Evolutionary conservation across 2,797 vertebrate species (phyloP), one percentile per base, ranked within the genome.

Genomic region (Basileuterus tristriatus): DNA sequence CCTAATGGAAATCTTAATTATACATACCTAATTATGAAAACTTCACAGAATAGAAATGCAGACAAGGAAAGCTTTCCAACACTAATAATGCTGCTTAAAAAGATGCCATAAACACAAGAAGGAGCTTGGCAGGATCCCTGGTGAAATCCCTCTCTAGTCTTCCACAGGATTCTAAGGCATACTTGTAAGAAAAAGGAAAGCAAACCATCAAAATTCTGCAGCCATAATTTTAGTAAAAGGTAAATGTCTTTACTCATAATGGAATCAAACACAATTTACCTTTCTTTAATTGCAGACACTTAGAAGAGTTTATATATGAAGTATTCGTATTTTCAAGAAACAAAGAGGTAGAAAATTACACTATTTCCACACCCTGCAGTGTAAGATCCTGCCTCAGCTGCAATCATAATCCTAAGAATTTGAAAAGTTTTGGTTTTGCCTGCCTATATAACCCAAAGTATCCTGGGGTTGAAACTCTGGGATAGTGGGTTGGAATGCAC

Each of bases 1-100:
- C 9, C 1, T 97, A 97, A 97, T 93, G 76, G 92, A 96, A 96
- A 91, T 89, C 68, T 97, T 96, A 97, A 96, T 98, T 97, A 97
- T 60, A 95, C 34, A 77, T 72, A 96, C 60, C 59, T 93, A 97
- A 96, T 97, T 97, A 95, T 75, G 52, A 96, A 93, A 80, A 94
- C 87, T 95, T 71, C 58, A 89, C 87, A 69, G 83, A 94, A 79
- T 18, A 74, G 67, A 96, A 95, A n/a, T 69, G 55, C 9, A 77
- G 83, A 87, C 92, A 83, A 70, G 9, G 24, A 47, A 94, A 64
- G 81, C 27, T 80, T 91, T 72, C 63, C 67, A 74, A 64, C 4
- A 8, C 26, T 93, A 93, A 87, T 91, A 94, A 87, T 47, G 14
- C 16, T 86, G 36, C 36, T 94, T 90, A 72, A 83, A 93, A 96